Base-by-base conservation (phyloP, 1,140 invertebrate species). In the Periplaneta americana region DNA sequence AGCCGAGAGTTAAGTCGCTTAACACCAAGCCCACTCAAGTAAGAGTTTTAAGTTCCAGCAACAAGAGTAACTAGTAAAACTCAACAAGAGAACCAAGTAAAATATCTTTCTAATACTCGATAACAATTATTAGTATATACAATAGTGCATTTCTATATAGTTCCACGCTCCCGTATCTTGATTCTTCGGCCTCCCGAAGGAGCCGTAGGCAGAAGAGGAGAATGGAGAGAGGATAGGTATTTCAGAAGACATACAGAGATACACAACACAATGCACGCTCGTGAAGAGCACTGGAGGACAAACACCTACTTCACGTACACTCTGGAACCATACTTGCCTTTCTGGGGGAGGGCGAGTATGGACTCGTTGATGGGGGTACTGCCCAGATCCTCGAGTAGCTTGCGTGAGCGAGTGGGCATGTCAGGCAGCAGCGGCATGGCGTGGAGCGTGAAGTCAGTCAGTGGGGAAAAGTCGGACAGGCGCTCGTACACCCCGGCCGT, bases 371-470 rank as follows among this genome's bases (percentile, higher is more conserved):
- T 89, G 34, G 91, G 91, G 78, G 89, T 89, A 82, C 90, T 91
- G 37, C 91, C 91, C 76, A 93, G 88, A 84, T 92, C 90, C 83
- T 92, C 91, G 37, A 93, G 87, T 37, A 93, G 88, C 83, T 91
- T 91, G 39, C 92, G 85, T 18, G 92, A 92, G 77, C 91, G 88
- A 15, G 90, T 90, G 39, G 91, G 91, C 88, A 93, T 91, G 85
- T 93, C 92, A 75, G 90, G 91, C 32, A 93, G 87, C 5, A 93
- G 85, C 2, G 92, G 92, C 92, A 93, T 93, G 13, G 92, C 91
- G 15, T 91, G 90, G 2, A 91, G 91, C 8, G 91, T 91, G 83
- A 88, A 87, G 84, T 91, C 90, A 10, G 87, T 87, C 33, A 89
- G 81, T 17, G 89, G 88, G 22, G 89, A 89, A 83, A 88, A 89